These are phyloP conservation scores for Climacteris rufus DNA, from an alignment of 2,113 vertebrate genomes.

Conservation along the genomic window DNA sequence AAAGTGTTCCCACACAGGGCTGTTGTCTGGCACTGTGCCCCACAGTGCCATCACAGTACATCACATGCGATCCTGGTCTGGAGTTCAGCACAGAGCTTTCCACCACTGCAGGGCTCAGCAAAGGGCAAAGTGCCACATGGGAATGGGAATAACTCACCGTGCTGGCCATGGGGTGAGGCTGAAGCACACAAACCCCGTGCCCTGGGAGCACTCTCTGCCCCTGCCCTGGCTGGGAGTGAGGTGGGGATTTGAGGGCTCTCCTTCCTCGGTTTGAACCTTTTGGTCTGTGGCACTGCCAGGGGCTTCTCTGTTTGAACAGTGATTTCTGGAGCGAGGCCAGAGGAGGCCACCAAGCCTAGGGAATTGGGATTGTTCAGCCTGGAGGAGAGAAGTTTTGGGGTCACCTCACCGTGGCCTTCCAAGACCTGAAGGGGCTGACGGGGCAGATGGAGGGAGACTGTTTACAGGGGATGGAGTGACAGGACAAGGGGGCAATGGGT, in stretches of 20 bases:
- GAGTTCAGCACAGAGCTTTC: accelerated
- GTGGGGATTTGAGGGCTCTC: neutral
- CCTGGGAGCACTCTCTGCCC: accelerated
- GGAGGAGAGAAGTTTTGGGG: neutral
- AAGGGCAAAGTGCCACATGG: no score
- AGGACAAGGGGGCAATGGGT: neutral
- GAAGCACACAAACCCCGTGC: accelerated
- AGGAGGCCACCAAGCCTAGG: neutral
- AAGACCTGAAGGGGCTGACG: neutral
- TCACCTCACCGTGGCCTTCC: neutral
- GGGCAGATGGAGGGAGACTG: no score
- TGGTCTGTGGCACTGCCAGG: accelerated
- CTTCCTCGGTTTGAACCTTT: neutral
- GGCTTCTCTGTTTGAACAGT: accelerated
- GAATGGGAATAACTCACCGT: accelerated
- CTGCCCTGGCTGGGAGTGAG: accelerated
- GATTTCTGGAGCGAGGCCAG: neutral
- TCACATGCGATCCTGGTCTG: accelerated
- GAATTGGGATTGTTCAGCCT: neutral
- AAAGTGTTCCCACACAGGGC: accelerated
- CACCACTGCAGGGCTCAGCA: accelerated
- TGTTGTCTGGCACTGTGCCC: accelerated
- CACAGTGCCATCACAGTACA: accelerated
- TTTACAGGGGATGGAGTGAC: neutral
- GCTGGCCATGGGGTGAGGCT: accelerated